A percentile compares a stretch with the other conserved stretches of the same genome.
These are phyloP conservation scores for Myiozetetes cayanensis DNA, from an alignment of 2,113 vertebrate species.

Conservation along the genomic window DNA sequence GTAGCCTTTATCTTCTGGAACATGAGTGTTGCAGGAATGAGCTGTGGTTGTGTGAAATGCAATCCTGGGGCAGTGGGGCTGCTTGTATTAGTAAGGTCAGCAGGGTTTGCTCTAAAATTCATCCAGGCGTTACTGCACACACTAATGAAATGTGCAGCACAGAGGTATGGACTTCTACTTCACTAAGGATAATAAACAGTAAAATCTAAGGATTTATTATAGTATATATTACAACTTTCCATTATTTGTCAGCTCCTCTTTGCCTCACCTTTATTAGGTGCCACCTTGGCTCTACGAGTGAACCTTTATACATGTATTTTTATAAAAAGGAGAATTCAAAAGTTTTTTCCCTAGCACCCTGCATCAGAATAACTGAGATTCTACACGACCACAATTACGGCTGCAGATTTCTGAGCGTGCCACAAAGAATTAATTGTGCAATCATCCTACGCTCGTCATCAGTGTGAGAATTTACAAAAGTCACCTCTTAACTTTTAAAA, in stretches of 20 bases:
- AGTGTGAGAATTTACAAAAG: constrained; percentile 32
- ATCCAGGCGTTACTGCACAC: constrained; percentile 27
- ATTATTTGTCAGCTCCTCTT: constrained; percentile 57
- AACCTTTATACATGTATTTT: not conserved
- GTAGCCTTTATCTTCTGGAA: constrained; percentile 57
- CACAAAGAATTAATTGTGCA: constrained; percentile 67
- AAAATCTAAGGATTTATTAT: constrained; percentile 50
- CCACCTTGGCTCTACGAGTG: not conserved
- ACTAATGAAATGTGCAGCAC: constrained; percentile 50
- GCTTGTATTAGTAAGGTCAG: constrained; percentile 40
- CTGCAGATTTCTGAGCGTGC: constrained; percentile 4
- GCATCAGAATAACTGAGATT: constrained; percentile 34
- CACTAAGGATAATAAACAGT: constrained; percentile 61
- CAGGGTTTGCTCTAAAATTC: constrained; percentile 46
- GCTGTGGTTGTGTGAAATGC: constrained; percentile 35
- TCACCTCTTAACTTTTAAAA: constrained; percentile 65
- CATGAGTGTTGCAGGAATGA: not conserved
- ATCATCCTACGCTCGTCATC: constrained; percentile 51
- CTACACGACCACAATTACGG: not conserved
- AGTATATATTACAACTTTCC: constrained; percentile 43
- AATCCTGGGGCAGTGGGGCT: constrained; percentile 14
- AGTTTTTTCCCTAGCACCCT: not conserved
- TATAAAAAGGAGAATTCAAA: constrained; percentile 43
- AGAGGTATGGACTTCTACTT: constrained; percentile 21
- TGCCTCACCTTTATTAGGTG: constrained; percentile 53